phyloP scores from a whole-genome alignment of 2,888 invertebrate species.

The Neuroscelio doddi region DNA sequence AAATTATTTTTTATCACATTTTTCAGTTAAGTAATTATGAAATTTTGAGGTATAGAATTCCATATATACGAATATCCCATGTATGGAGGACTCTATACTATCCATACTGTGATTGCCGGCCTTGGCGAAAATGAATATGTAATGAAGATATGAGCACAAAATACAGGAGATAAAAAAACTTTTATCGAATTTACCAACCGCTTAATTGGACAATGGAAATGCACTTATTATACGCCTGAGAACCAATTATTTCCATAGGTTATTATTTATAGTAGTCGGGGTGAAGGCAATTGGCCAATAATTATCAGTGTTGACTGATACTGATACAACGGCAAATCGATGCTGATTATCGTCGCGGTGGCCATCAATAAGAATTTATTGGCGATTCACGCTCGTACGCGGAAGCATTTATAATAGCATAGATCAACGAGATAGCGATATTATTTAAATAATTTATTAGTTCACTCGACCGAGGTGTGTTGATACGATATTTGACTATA shows the following conservation, averaged over 20 bases:
- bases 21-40: too few relatives aligned
- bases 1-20: too few relatives aligned
- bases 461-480: conserved; percentile 9
- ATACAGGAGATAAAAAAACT: too few relatives aligned
- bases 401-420: conserved; percentile 37
- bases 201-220: too few relatives aligned
- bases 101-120: too few relatives aligned
- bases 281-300: conserved; percentile 33
- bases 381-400: conserved; percentile 24
- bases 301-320: conserved; percentile 28
- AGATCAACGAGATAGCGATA: conserved; percentile 34
- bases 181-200: too few relatives aligned
- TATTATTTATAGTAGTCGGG: conserved; percentile 26
- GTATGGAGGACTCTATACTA: too few relatives aligned
- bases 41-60: too few relatives aligned
- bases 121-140: too few relatives aligned
- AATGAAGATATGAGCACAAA: too few relatives aligned
- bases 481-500: conserved; percentile 3
- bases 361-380: conserved; percentile 43
- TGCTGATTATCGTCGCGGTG: conserved; percentile 40
- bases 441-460: conserved; percentile 41
- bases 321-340: conserved; percentile 17
- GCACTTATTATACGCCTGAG: conserved; percentile 4
- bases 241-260: conserved; percentile 38
- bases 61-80: too few relatives aligned